Conservation (phyloP, 1,140 invertebrate species). For the Coelopa frigida region DNA sequence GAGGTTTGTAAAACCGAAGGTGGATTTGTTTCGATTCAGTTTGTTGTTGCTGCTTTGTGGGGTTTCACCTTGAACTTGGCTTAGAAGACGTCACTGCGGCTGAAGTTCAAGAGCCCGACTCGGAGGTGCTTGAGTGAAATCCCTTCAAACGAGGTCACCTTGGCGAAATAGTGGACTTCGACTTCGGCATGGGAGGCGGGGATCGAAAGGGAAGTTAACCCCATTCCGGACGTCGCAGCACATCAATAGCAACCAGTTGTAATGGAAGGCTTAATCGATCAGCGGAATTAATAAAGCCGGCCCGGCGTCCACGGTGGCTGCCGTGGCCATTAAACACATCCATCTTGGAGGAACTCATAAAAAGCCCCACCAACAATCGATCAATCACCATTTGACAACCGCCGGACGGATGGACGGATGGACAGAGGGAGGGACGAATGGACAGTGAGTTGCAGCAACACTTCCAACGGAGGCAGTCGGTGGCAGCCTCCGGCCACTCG, state of each 20-base stretch:
- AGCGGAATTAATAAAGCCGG: slow-evolving; percentile 37
- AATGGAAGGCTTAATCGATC: slow-evolving; percentile 24
- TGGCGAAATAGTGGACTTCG: too few species aligned
- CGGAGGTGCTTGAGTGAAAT: too few species aligned
- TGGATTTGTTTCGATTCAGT: too few species aligned
- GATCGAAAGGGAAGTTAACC: too few species aligned
- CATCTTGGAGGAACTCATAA: slow-evolving; percentile 22
- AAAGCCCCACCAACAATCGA: slow-evolving; percentile 43
- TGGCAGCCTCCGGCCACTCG: slow-evolving; percentile 6
- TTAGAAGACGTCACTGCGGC: too few species aligned
- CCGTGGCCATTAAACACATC: not conserved
- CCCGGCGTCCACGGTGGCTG: slow-evolving; percentile 4
- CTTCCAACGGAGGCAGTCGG: slow-evolving; percentile 3
- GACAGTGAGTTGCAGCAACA: not conserved
- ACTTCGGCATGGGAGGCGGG: too few species aligned
- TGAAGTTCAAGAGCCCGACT: too few species aligned
- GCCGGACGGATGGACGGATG: slow-evolving; percentile 4
- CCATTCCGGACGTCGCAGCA: too few species aligned
- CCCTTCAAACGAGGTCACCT: too few species aligned
- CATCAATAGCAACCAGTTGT: slow-evolving; percentile 1
- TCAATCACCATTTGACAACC: slow-evolving; percentile 38
- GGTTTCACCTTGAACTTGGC: too few species aligned
- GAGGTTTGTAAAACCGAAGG: not conserved
- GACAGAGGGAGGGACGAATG: not conserved
- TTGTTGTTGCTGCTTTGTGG: too few species aligned